Conservation (phyloP, 2,888 invertebrate species). For the Thymelicus sylvestris region DNA sequence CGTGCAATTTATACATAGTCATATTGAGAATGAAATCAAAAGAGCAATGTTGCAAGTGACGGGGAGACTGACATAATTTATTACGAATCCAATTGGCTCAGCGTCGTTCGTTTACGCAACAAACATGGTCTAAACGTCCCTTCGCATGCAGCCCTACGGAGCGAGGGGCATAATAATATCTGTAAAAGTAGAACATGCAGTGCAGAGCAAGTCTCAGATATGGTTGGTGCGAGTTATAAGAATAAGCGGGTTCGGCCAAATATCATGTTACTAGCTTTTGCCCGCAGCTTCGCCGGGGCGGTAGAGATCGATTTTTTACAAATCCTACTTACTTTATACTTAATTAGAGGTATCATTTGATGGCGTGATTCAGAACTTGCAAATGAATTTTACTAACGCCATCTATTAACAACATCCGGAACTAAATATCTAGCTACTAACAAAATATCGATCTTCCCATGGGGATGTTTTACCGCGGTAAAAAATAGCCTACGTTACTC, state of each 20-base stretch:
- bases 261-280: no score
- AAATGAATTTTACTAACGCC: no score
- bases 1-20: constrained; percentile 20
- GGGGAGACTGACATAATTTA: constrained; percentile 70
- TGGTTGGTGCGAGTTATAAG: constrained; percentile 50
- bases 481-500: no score
- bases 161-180: constrained; percentile 79
- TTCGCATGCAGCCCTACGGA: constrained; percentile 51
- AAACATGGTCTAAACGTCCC: constrained; percentile 65
- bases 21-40: constrained; percentile 29
- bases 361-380: no score
- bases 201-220: constrained; percentile 57
- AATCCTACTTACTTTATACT: no score
- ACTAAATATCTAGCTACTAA: no score
- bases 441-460: no score
- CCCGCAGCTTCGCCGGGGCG: no score
- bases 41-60: constrained; percentile 48
- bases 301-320: no score
- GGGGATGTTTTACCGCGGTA: no score
- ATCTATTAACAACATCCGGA: no score
- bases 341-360: no score
- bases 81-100: constrained; percentile 72
- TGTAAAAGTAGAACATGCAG: constrained; percentile 57
- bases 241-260: background rate
- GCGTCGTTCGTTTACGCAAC: constrained; percentile 77